Conservation (phyloP, 2,888 invertebrate species). For the Scaptomyza cyrtandrae region DNA sequence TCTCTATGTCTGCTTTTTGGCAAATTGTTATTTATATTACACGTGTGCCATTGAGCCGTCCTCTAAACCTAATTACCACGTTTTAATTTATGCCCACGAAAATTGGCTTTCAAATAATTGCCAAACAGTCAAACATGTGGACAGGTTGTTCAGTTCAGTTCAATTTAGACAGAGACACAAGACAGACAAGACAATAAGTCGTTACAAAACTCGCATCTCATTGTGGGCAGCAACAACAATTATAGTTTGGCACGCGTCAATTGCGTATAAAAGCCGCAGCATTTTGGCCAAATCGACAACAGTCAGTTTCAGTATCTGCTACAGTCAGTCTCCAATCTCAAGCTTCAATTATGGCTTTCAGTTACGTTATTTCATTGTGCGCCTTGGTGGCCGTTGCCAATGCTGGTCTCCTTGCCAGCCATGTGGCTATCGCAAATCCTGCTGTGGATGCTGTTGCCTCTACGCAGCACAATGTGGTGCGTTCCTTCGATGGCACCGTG, state of each 20-base stretch:
- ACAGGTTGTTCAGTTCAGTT: background rate
- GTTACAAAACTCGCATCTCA: slow-evolving; percentile 51
- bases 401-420: slow-evolving; percentile 86
- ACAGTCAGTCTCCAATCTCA: slow-evolving; percentile 14
- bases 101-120: slow-evolving; percentile 71
- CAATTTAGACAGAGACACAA: background rate
- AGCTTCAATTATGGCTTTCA: slow-evolving; percentile 76
- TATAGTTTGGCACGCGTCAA: slow-evolving; percentile 64
- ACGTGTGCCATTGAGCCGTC: slow-evolving; percentile 56
- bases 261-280: slow-evolving; percentile 67
- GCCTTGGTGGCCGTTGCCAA: slow-evolving; percentile 88
- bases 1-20: slow-evolving; percentile 52
- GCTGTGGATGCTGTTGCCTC: slow-evolving; percentile 80
- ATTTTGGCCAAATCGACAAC: slow-evolving; percentile 65
- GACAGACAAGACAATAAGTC: slow-evolving; percentile 20
- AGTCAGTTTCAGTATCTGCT: slow-evolving; percentile 53
- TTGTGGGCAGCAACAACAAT: slow-evolving; percentile 56
- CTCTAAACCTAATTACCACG: slow-evolving; percentile 67
- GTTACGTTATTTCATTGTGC: slow-evolving; percentile 87
- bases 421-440: slow-evolving; percentile 71
- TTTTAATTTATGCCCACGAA: slow-evolving; percentile 61
- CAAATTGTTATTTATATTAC: slow-evolving; percentile 84
- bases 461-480: slow-evolving; percentile 86
- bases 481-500: slow-evolving; percentile 86
- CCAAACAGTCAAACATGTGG: slow-evolving; percentile 24